phyloP scores from a whole-genome alignment of 2,888 invertebrate species.

The Rotaria macrura region DNA sequence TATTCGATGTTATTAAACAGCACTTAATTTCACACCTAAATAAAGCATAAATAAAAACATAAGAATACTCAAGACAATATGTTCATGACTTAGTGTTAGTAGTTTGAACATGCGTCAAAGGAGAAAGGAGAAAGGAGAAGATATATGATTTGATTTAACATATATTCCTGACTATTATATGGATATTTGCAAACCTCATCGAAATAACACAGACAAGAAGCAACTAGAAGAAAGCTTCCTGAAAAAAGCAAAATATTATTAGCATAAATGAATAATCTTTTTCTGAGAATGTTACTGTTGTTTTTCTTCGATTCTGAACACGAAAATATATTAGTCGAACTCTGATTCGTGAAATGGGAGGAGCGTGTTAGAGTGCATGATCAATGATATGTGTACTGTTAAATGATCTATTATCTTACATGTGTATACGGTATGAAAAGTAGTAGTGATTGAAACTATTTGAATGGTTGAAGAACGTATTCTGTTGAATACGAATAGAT shows the following conservation, averaged over 20 bases:
- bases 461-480: too few relatives aligned
- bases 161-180: background rate
- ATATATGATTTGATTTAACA: too few relatives aligned
- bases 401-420: too few relatives aligned
- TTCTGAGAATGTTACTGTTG: too few relatives aligned
- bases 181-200: background rate
- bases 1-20: background rate
- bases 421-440: too few relatives aligned
- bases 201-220: background rate
- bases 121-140: background rate
- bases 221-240: background rate
- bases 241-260: background rate
- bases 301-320: background rate
- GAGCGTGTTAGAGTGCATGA: background rate
- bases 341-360: background rate
- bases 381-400: background rate
- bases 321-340: background rate
- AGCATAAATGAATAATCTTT: background rate
- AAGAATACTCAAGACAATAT: background rate
- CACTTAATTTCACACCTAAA: slow-evolving; percentile 22
- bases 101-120: background rate
- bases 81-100: background rate
- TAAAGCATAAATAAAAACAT: background rate
- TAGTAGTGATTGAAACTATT: too few relatives aligned
- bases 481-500: too few relatives aligned